A percentile compares a stretch with the other conserved stretches of the same genome.
These are phyloP conservation scores for Helleia helle DNA, from an alignment of 2,888 invertebrate species.

Conservation along the genomic window DNA sequence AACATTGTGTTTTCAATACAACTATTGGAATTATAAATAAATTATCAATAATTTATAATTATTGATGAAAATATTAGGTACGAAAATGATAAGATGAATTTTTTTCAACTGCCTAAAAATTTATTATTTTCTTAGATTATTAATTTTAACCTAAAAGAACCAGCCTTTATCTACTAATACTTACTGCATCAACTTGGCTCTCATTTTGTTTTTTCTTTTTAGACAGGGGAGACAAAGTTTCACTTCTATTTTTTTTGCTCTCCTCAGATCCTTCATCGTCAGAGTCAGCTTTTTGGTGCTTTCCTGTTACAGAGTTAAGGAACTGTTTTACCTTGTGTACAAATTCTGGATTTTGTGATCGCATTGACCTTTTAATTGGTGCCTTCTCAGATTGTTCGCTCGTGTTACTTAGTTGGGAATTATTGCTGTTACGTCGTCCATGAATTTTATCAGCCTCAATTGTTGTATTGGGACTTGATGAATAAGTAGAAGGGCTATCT, in stretches of 20 bases:
- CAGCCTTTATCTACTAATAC: conserved; percentile 15
- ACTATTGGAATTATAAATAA: too few relatives aligned
- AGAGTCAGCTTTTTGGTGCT: conserved; percentile 34
- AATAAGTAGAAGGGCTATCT: conserved; percentile 45
- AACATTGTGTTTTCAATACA: too few relatives aligned
- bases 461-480: conserved; percentile 48
- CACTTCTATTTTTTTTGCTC: conserved; percentile 32
- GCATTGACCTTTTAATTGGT: conserved; percentile 63
- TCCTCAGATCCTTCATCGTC: conserved; percentile 40
- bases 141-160: too few relatives aligned
- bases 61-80: too few relatives aligned
- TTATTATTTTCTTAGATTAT: too few relatives aligned
- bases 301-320: conserved; percentile 67
- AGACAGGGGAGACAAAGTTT: conserved; percentile 21
- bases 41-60: too few relatives aligned
- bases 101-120: too few relatives aligned
- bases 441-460: conserved; percentile 44
- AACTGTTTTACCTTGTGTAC: conserved; percentile 76
- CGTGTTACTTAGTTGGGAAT: conserved; percentile 47
- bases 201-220: conserved; percentile 29
- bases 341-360: conserved; percentile 78
- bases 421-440: conserved; percentile 44
- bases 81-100: too few relatives aligned
- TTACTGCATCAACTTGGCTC: conserved; percentile 21
- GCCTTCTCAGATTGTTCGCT: conserved; percentile 53